Evolutionary conservation across 1,140 invertebrate genomes (phyloP).

Genomic region (Leptinotarsa texana): DNA sequence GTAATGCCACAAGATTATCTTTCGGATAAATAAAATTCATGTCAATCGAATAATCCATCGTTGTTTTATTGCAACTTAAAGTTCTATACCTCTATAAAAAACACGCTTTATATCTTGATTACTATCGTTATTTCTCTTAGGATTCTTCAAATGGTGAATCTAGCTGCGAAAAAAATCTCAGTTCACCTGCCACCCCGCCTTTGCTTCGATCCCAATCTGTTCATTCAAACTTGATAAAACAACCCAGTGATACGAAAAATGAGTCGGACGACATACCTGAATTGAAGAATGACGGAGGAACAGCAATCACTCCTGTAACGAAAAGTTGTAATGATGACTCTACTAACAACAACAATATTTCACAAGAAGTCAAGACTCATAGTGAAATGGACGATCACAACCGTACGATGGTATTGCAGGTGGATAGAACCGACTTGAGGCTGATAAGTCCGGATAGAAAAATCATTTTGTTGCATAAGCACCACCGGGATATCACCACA

Average conservation of each 20-base stretch:
- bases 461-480: constrained; percentile 82
- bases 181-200: not conserved
- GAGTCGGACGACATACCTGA: not conserved
- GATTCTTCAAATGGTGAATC: constrained; percentile 25
- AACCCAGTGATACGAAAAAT: constrained; percentile 20
- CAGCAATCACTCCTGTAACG: not conserved
- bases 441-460: constrained; percentile 92
- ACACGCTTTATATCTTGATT: too few relatives aligned
- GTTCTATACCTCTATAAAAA: too few relatives aligned
- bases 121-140: not conserved
- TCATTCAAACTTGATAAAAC: constrained; percentile 36
- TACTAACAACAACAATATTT: not conserved
- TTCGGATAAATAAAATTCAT: too few relatives aligned
- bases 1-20: too few relatives aligned
- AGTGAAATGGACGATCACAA: constrained; percentile 69
- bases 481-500: constrained; percentile 84
- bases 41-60: too few relatives aligned
- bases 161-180: constrained; percentile 5
- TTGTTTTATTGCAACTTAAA: too few relatives aligned
- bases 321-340: constrained; percentile 20
- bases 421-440: constrained; percentile 83
- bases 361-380: constrained; percentile 16
- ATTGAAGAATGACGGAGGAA: not conserved
- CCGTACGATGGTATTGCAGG: constrained; percentile 89
- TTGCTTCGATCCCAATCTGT: constrained; percentile 38